These are phyloP conservation scores for Podilymbus podiceps DNA, from an alignment of 2,113 vertebrate genomes.

Conservation along the genomic window DNA sequence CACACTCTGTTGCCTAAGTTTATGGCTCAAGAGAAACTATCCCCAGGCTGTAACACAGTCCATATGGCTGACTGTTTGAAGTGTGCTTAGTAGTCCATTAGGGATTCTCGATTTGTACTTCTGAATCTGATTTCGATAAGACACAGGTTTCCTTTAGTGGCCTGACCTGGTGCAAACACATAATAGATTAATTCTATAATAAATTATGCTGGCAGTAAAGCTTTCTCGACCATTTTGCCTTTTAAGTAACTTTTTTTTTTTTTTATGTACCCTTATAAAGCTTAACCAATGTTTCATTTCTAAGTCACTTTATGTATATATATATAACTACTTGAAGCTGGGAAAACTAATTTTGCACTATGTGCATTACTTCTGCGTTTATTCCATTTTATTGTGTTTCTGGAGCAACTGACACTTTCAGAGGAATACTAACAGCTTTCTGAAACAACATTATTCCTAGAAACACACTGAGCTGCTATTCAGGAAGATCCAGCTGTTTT, in stretches of 20 bases:
- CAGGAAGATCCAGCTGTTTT: constrained; percentile 27
- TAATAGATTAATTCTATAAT: constrained; percentile 76
- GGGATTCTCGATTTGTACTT: constrained; percentile 70
- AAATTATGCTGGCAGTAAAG: constrained; percentile 75
- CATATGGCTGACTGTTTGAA: constrained; percentile 82
- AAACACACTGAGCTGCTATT: constrained; percentile 5
- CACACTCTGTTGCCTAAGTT: constrained; percentile 38
- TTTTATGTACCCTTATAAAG: constrained; percentile 72
- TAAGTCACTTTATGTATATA: constrained; percentile 60
- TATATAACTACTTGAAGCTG: constrained; percentile 66
- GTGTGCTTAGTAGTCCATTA: constrained; percentile 78
- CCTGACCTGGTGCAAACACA: constrained; percentile 73
- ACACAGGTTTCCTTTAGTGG: constrained; percentile 67
- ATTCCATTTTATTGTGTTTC: constrained; percentile 51
- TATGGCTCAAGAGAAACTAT: constrained; percentile 70
- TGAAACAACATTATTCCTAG: constrained; percentile 20
- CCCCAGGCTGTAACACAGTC: constrained; percentile 74
- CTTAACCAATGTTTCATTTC: constrained; percentile 65
- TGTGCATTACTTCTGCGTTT: constrained; percentile 26
- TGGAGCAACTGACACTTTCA: constrained; percentile 49
- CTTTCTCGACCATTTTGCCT: constrained; percentile 71
- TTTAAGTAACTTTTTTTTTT: constrained; percentile 67
- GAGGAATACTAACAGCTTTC: constrained; percentile 29
- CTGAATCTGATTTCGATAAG: constrained; percentile 79
- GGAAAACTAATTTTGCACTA: constrained; percentile 41